Evolutionary conservation across 2,113 vertebrate genomes (phyloP), one percentile per base, ranked within the genome.

Genomic region (Notothenia coriiceps): DNA sequence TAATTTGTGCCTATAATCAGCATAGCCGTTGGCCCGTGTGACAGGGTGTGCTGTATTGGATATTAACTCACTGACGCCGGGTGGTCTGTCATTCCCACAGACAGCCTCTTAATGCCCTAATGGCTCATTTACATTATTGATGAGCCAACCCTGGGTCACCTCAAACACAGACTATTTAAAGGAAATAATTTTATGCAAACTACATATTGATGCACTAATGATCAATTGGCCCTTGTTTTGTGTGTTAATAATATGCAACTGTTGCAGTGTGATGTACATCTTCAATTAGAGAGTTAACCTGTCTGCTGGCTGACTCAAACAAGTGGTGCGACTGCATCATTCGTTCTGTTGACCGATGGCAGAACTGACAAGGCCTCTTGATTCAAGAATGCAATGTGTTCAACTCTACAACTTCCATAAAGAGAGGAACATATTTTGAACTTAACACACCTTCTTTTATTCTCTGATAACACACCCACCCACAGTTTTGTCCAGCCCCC

Each of bases 181-280:
- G 94, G 94, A 93, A 97, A 98, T 96, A 96, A 96, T 96, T 97
- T 97, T 97, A 99, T 99, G 98, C 95, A 98, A 97, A 99, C 96
- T 94, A 96, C 93, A 93, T 99, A 99, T 99, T 94, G 98, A 99
- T 95, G 95, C 92, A 87, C 92, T 96, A 96, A 97, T 97, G 97
- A 98, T 98, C 97, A 97, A 98, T 98, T 96, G 96, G 95, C 94
- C 94, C 94, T 92, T 91, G 95, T 95, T 94, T 96, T 96, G 71
- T 72, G 96, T 96, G 95, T 97, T 98, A 97, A 97, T 97, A 97
- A 97, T 97, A 98, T 97, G 96, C 97, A 96, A 91, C 96, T 95
- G 95, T 95, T 96, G 96, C 96, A 93, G 95, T 94, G 94, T 93
- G 94, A 95, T 95, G 93, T 95, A 96, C 96, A 96, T 97, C 95